Conservation (phyloP, 2,113 vertebrate genomes). For the Euleptes europaea region DNA sequence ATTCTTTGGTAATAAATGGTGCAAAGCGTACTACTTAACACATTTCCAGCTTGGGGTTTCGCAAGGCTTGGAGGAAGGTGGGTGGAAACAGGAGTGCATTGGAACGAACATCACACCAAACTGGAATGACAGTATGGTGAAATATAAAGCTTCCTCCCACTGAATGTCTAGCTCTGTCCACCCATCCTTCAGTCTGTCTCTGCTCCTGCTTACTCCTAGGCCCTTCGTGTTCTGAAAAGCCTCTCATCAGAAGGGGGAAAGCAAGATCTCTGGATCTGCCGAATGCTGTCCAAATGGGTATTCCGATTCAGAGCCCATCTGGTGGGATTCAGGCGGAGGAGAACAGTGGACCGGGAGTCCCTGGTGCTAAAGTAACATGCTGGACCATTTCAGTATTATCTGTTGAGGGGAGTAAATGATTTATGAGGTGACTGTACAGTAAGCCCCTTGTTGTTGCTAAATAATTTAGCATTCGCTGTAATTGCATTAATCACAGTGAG, state of each 20-base stretch:
- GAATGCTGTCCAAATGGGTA: not conserved
- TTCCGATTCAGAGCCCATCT: not conserved
- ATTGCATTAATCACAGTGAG: slow-evolving; percentile 11
- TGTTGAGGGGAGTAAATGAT: not conserved
- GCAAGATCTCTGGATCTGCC: not conserved
- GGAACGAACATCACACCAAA: not conserved
- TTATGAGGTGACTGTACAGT: not conserved
- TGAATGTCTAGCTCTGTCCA: too few species aligned
- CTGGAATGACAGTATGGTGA: too few species aligned
- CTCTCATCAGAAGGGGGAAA: not conserved
- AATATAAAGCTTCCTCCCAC: too few species aligned
- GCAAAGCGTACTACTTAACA: not conserved
- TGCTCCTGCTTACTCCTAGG: not conserved
- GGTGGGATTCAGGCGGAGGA: not conserved
- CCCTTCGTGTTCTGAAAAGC: not conserved
- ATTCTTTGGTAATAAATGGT: not conserved
- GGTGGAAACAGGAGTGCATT: not conserved
- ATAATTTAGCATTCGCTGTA: slow-evolving; percentile 17
- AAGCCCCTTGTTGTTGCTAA: not conserved
- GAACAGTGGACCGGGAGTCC: not conserved
- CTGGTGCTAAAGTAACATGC: not conserved
- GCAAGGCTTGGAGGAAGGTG: not conserved
- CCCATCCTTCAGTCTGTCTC: not conserved
- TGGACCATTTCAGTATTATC: not conserved
- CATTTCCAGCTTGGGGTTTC: not conserved